Base-by-base conservation (phyloP, 2,888 invertebrate genomes). In the Labia minor region DNA sequence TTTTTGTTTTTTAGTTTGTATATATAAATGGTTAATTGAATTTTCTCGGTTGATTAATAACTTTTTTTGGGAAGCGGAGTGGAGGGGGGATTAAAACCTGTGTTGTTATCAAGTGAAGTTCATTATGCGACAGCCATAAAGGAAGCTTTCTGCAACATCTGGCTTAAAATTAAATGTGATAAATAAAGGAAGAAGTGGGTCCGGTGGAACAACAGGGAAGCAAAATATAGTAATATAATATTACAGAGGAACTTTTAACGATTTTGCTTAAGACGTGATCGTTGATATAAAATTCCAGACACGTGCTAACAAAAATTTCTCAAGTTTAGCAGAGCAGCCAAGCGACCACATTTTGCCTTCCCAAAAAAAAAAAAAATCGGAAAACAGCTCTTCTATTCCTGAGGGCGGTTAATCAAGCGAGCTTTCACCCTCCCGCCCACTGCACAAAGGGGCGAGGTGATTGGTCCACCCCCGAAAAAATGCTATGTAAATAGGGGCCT, bases 401-500 rank as follows among this genome's bases (percentile, higher is more conserved):
- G 16, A 49, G 49, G 49, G 49, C 49, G 49, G n/a, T 16, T 49
- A 49, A 49, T 49, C 49, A 49, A 49, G 49, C 49, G 49, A 26
- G 26, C 26, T 26, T 26, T 26, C 26, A 3, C 26, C 26, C 8
- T 8, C 26, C 49, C 6, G 6, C n/a, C 49, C 49, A 4, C 14
- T 49, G n/a, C n/a, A 16, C 16, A 16, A 49, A 49, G 49, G 26
- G 49, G 49, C 49, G 49, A 49, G 49, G n/a, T 16, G n/a, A 49
- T 49, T 49, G 49, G 49, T 26, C 49, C 49, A 49, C 49, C 49
- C 49, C 49, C 16, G 49, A 16, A 11, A 33, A 49, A 49, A 49
- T 49, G 49, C 49, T 49, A 49, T 49, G 49, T 49, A 49, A 49
- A 49, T 49, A 49, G 49, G 49, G 49, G 49, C 49, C 26, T 26